Conservation (phyloP, 2,113 vertebrate species). For the Stegastes partitus region DNA sequence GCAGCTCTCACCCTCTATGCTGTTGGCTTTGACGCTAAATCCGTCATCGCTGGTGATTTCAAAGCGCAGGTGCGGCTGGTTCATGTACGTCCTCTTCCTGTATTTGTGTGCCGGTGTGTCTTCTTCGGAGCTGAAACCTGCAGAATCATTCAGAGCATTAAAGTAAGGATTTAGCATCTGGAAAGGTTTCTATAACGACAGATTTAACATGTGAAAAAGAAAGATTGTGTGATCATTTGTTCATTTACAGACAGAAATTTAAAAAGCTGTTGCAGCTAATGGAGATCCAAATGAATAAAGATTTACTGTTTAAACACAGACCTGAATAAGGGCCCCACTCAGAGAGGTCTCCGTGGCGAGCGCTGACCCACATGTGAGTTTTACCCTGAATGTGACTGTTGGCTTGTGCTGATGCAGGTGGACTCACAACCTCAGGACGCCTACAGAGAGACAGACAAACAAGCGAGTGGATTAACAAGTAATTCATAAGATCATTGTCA, state of each 20-base stretch:
- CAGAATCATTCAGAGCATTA: not conserved
- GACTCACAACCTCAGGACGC: constrained; percentile 23
- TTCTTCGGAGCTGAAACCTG: constrained; percentile 90
- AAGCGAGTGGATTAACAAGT: not conserved
- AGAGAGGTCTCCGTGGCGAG: constrained; percentile 76
- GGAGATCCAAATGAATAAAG: not conserved
- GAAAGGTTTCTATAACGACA: too few species aligned
- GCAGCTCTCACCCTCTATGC: constrained; percentile 87
- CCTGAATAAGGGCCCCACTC: constrained; percentile 84
- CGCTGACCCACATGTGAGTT: constrained; percentile 73
- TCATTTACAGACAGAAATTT: not conserved
- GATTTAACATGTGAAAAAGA: not conserved
- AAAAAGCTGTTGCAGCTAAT: not conserved
- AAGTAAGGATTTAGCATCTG: too few species aligned
- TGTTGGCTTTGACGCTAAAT: constrained; percentile 90
- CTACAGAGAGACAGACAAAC: constrained; percentile 33
- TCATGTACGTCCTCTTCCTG: constrained; percentile 79
- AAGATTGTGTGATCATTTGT: not conserved
- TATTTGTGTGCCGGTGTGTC: constrained; percentile 81
- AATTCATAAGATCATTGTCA: not conserved
- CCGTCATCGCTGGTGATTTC: constrained; percentile 93
- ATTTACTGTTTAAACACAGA: constrained; percentile 37
- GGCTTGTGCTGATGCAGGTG: not conserved
- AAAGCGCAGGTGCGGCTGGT: constrained; percentile 90
- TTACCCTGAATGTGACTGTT: constrained; percentile 26